Evolutionary conservation across 1,140 invertebrate genomes (phyloP), one percentile per base, ranked within the genome.

Genomic region (Drosophila oshimai): DNA sequence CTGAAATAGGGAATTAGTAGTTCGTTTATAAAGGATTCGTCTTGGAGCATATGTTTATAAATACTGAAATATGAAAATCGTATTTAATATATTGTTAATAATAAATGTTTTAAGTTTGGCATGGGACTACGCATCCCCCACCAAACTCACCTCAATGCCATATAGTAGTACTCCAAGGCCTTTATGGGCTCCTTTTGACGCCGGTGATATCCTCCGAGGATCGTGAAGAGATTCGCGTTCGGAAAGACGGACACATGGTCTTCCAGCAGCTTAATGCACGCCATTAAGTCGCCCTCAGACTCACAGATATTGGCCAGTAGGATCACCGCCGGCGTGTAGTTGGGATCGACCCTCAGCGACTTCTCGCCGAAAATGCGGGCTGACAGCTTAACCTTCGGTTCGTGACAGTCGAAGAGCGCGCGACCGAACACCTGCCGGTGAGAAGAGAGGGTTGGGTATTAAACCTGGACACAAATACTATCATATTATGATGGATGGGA

Each of bases 161-260:
- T 44, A 5, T 87, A 88, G 22, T 88, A 91, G 39, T 71, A 84
- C 10, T 91, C 87, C 10, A 91, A 37, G 0, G 90, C 90, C 22
- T 50, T 79, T 37, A 76, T 54, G 5, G 78, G 44, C 51, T 90
- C 71, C 58, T 84, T 80, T 29, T 79, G 71, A 0, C 3, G 15
- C 4, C 69, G 62, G 4, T 84, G 37, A 90, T 58, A 24, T 90
- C 84, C 84, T 3, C 72, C 90, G 15, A 91, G 62, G 64, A 83
- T 75, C 6, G 71, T 72, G 36, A 75, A 87, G 0, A 89, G 64
- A 54, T 76, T 79, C 5, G 54, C 54, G 49, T 88, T 68, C 0
- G 90, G 90, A 54, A 62, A 69, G 5, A 34, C 39, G 2, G 53
- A 24, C 4, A 83, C 76, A 12, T 90, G 81, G 18, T 89, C 76